Conservation (phyloP, 1,140 invertebrate genomes). For the Caenorhabditis inopinata region DNA sequence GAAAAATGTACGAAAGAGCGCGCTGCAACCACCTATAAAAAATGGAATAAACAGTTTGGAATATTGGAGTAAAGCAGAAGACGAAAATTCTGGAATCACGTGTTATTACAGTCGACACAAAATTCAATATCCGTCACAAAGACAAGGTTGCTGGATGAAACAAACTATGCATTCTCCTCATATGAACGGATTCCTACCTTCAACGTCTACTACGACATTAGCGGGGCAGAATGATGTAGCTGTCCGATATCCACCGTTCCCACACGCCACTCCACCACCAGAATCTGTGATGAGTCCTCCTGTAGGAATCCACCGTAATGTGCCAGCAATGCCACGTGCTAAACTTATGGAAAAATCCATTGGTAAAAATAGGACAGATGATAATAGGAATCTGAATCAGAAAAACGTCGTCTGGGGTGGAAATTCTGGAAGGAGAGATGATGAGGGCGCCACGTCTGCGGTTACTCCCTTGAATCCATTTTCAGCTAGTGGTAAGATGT, state of each 20-base stretch:
- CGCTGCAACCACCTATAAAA: neutral
- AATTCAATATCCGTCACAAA: neutral
- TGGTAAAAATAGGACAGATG: neutral
- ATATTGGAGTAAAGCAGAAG: slow-evolving; percentile 18
- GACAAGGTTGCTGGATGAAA: neutral
- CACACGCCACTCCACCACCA: neutral
- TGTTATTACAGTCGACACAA: slow-evolving; percentile 13
- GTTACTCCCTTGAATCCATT: neutral
- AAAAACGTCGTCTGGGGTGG: slow-evolving; percentile 13
- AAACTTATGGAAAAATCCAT: neutral
- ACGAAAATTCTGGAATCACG: neutral
- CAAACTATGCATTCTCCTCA: neutral
- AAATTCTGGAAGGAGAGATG: neutral
- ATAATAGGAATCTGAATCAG: neutral
- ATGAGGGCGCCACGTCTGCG: neutral
- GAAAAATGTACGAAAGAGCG: slow-evolving; percentile 10
- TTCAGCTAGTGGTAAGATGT: slow-evolving; percentile 4
- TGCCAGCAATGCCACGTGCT: slow-evolving; percentile 5
- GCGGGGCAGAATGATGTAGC: neutral
- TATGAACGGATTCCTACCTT: neutral
- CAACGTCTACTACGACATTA: neutral
- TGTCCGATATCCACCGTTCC: neutral
- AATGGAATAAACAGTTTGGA: neutral
- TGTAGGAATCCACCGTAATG: neutral
- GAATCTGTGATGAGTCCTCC: slow-evolving; percentile 25